These are phyloP conservation scores for Neogale vison DNA, from an alignment of 2,113 vertebrate species.

Conservation along the genomic window DNA sequence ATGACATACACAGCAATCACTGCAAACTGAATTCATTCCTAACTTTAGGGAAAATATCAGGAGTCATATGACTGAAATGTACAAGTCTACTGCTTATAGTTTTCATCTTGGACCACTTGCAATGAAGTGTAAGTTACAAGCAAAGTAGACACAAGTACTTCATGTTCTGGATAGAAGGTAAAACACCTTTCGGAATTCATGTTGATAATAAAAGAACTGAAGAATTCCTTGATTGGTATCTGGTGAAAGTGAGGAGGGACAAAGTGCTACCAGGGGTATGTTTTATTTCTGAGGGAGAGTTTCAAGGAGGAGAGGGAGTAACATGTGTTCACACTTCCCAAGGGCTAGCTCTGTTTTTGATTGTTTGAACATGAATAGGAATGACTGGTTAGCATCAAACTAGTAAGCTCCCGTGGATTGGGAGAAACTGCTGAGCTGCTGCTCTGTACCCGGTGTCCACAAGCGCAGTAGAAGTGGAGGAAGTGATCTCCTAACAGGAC, in stretches of 20 bases:
- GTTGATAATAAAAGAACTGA: neutral
- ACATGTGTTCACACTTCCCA: neutral
- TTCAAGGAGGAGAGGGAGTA: neutral
- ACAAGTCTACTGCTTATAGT: neutral
- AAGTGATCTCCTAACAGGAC: neutral
- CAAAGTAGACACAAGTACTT: neutral
- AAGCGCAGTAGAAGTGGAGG: neutral
- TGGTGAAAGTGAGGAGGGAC: neutral
- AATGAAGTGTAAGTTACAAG: neutral
- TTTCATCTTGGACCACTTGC: neutral
- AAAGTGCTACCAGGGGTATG: neutral
- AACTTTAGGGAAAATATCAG: neutral
- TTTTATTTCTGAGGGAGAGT: neutral
- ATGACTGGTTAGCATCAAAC: neutral
- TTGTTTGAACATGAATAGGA: neutral
- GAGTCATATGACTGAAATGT: neutral
- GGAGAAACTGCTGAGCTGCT: neutral
- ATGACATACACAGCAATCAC: neutral
- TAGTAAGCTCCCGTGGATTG: neutral
- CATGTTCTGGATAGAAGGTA: neutral
- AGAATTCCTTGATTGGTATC: neutral
- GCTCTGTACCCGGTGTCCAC: neutral
- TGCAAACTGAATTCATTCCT: neutral
- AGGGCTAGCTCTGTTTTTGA: neutral
- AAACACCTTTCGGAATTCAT: neutral